Evolutionary conservation across 1,140 invertebrate genomes (phyloP).

Genomic region (Tetragonula clypearis): DNA sequence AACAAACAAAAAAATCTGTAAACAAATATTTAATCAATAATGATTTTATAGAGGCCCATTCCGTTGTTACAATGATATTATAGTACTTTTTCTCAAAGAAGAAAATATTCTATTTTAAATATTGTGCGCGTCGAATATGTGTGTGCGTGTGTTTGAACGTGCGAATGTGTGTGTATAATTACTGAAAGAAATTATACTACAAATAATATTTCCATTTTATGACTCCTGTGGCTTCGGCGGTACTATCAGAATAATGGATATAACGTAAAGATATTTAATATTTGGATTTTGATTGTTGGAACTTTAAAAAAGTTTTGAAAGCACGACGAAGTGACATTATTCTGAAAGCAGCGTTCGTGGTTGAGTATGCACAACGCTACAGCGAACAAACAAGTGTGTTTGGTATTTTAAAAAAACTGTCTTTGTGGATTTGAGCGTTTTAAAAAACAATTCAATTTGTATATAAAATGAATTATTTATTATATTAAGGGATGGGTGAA

Average conservation of each 20-base stretch:
- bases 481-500: slow-evolving; percentile 54
- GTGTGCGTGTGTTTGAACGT: background rate
- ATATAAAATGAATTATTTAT: slow-evolving; percentile 72
- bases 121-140: slow-evolving; percentile 38
- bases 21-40: slow-evolving; percentile 48
- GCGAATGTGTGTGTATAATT: slow-evolving; percentile 30
- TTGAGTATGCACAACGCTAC: slow-evolving; percentile 37
- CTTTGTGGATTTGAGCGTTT: slow-evolving; percentile 64
- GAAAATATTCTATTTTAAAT: slow-evolving; percentile 75
- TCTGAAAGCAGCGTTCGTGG: slow-evolving; percentile 8
- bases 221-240: background rate
- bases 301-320: background rate
- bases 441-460: slow-evolving; percentile 67
- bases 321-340: background rate
- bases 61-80: slow-evolving; percentile 41
- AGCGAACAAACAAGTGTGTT: slow-evolving; percentile 20
- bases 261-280: background rate
- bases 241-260: slow-evolving; percentile 36
- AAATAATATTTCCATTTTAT: slow-evolving; percentile 39
- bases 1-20: slow-evolving; percentile 10
- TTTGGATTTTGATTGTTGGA: slow-evolving; percentile 14
- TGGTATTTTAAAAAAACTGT: slow-evolving; percentile 34
- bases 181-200: slow-evolving; percentile 32
- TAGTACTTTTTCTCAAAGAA: slow-evolving; percentile 59
- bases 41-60: slow-evolving; percentile 60